Conservation (phyloP, 1,140 invertebrate species). For the Caenorhabditis latens region DNA sequence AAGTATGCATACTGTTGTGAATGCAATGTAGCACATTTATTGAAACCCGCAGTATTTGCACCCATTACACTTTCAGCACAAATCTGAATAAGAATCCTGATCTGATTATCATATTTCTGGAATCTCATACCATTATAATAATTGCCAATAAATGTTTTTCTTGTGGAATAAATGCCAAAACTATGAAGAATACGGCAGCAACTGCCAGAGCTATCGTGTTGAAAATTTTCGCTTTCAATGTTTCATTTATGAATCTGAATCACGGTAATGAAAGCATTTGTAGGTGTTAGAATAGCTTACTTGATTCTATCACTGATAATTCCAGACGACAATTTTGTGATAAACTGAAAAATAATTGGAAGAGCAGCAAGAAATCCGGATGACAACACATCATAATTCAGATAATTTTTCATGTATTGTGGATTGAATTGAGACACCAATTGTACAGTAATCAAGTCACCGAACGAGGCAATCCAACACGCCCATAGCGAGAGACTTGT, state of each 20-base stretch:
- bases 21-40: slow-evolving; percentile 48
- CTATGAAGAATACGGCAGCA: slow-evolving; percentile 7
- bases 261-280: not conserved
- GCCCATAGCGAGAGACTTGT: slow-evolving; percentile 13
- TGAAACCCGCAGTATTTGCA: slow-evolving; percentile 21
- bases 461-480: slow-evolving; percentile 37
- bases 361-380: slow-evolving; percentile 11
- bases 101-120: not conserved
- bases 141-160: slow-evolving; percentile 29
- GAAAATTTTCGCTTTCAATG: slow-evolving; percentile 16
- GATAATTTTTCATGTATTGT: slow-evolving; percentile 46
- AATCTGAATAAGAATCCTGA: not conserved
- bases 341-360: slow-evolving; percentile 44
- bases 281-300: not conserved
- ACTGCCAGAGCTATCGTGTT: slow-evolving; percentile 19
- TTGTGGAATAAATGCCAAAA: slow-evolving; percentile 34
- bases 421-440: slow-evolving; percentile 51
- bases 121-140: slow-evolving; percentile 20
- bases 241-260: slow-evolving; percentile 11
- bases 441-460: slow-evolving; percentile 23
- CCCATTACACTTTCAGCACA: slow-evolving; percentile 44
- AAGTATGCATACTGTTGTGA: slow-evolving; percentile 35
- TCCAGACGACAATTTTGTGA: slow-evolving; percentile 19
- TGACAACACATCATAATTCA: slow-evolving; percentile 31
- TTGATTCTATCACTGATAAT: slow-evolving; percentile 31